These are phyloP conservation scores for Drosophila hydei DNA, from an alignment of 1,140 invertebrate genomes.

Conservation along the genomic window DNA sequence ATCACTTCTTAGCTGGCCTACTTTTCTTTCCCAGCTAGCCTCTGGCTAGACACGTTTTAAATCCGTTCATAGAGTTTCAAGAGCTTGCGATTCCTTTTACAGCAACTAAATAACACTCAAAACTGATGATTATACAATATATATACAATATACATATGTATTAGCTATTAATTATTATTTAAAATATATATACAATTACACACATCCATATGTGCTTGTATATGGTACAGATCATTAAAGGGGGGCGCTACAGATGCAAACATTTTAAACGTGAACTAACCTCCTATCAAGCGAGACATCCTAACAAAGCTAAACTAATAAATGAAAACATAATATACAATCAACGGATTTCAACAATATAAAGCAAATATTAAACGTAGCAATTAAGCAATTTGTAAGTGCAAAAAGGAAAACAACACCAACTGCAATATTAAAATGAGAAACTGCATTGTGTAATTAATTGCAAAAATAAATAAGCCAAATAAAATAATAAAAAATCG, in stretches of 20 bases:
- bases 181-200: slow-evolving; percentile 49
- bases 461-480: slow-evolving; percentile 78
- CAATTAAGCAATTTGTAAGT: slow-evolving; percentile 72
- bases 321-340: slow-evolving; percentile 49
- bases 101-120: slow-evolving; percentile 37
- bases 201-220: slow-evolving; percentile 23
- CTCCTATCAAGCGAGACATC: slow-evolving; percentile 36
- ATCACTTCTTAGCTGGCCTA: slow-evolving; percentile 15
- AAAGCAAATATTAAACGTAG: slow-evolving; percentile 60
- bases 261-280: slow-evolving; percentile 10
- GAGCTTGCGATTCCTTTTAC: slow-evolving; percentile 25
- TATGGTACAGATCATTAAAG: slow-evolving; percentile 30
- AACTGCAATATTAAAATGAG: slow-evolving; percentile 63
- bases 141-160: slow-evolving; percentile 64
- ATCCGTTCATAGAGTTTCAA: slow-evolving; percentile 30
- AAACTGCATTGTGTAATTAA: slow-evolving; percentile 64
- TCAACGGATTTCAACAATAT: slow-evolving; percentile 70
- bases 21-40: slow-evolving; percentile 20
- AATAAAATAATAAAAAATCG: slow-evolving; percentile 58
- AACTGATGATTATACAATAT: slow-evolving; percentile 65
- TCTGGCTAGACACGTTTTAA: slow-evolving; percentile 11
- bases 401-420: slow-evolving; percentile 45
- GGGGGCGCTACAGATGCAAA: slow-evolving; percentile 16
- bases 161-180: slow-evolving; percentile 72
- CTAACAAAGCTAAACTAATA: slow-evolving; percentile 33